phyloP scores from a whole-genome alignment of 1,140 invertebrate genomes.

The Helicoverpa zea region DNA sequence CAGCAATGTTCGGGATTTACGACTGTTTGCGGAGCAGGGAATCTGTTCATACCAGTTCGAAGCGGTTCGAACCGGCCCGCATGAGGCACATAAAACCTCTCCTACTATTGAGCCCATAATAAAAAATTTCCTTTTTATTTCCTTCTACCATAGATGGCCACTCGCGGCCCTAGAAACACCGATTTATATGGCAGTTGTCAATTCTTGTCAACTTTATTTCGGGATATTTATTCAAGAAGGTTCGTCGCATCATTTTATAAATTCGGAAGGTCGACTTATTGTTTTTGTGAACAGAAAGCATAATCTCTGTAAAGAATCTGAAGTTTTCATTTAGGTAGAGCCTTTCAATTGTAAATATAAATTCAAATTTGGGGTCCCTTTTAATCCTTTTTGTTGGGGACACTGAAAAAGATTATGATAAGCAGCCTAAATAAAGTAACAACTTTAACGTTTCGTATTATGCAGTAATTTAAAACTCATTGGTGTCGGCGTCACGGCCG shows the following conservation, averaged over 20 bases:
- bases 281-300: conserved; percentile 32
- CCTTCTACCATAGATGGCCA: conserved; percentile 50
- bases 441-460: conserved; percentile 54
- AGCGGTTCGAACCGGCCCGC: conserved; percentile 58
- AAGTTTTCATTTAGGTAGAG: conserved; percentile 25
- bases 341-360: conserved; percentile 41
- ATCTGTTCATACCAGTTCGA: conserved; percentile 66
- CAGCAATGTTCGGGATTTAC: conserved; percentile 76
- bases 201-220: conserved; percentile 41
- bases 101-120: conserved; percentile 57
- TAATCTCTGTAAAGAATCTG: conserved; percentile 29
- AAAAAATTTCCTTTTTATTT: conserved; percentile 63
- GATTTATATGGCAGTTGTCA: conserved; percentile 48
- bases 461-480: conserved; percentile 60
- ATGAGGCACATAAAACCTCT: conserved; percentile 68
- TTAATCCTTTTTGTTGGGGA: conserved; percentile 43
- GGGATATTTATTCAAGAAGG: conserved; percentile 43
- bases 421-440: conserved; percentile 50
- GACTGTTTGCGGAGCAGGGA: conserved; percentile 73
- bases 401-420: conserved; percentile 50
- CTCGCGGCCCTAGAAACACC: conserved; percentile 34
- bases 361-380: conserved; percentile 36
- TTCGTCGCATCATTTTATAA: conserved; percentile 30
- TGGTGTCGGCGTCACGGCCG: conserved; percentile 51
- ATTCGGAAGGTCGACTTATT: conserved; percentile 29